Conservation (phyloP, 1,140 invertebrate species). For the Zaprionus tsacasi region DNA sequence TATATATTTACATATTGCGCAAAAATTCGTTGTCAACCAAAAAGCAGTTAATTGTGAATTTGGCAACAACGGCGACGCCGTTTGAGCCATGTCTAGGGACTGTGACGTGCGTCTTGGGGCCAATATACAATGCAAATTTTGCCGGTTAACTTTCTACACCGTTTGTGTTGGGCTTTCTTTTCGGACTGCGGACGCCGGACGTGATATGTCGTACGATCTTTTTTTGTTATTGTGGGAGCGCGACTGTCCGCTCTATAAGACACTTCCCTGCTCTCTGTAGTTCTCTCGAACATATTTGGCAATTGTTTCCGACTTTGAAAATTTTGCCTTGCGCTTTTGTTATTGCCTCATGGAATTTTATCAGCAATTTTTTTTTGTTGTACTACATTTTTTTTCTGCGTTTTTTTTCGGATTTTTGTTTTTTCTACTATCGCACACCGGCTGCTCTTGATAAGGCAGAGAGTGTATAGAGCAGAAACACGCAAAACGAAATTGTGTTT, state of each 20-base stretch:
- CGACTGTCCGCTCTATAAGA: too few species aligned
- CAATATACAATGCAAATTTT: slow-evolving; percentile 70
- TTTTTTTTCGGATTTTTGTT: slow-evolving; percentile 15
- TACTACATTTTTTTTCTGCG: slow-evolving; percentile 16
- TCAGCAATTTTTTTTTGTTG: slow-evolving; percentile 49
- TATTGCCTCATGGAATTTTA: slow-evolving; percentile 70
- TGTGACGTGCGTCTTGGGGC: slow-evolving; percentile 64
- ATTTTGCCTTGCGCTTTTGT: slow-evolving; percentile 12
- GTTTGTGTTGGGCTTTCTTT: slow-evolving; percentile 61
- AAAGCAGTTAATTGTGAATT: slow-evolving; percentile 41
- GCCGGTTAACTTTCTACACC: slow-evolving; percentile 67
- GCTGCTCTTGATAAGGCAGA: slow-evolving; percentile 36
- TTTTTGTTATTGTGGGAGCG: background rate
- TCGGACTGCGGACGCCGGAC: slow-evolving; percentile 46
- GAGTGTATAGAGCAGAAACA: slow-evolving; percentile 20
- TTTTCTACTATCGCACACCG: slow-evolving; percentile 24
- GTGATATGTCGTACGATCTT: slow-evolving; percentile 16
- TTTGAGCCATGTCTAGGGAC: slow-evolving; percentile 12
- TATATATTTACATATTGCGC: slow-evolving; percentile 58
- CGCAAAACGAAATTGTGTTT: slow-evolving; percentile 36
- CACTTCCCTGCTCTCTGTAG: too few species aligned
- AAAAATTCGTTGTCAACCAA: slow-evolving; percentile 48
- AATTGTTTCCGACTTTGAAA: slow-evolving; percentile 9
- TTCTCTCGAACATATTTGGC: background rate
- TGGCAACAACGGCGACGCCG: slow-evolving; percentile 30